Base-by-base conservation (phyloP, 1,140 invertebrate genomes). In the Semibalanus balanoides region DNA sequence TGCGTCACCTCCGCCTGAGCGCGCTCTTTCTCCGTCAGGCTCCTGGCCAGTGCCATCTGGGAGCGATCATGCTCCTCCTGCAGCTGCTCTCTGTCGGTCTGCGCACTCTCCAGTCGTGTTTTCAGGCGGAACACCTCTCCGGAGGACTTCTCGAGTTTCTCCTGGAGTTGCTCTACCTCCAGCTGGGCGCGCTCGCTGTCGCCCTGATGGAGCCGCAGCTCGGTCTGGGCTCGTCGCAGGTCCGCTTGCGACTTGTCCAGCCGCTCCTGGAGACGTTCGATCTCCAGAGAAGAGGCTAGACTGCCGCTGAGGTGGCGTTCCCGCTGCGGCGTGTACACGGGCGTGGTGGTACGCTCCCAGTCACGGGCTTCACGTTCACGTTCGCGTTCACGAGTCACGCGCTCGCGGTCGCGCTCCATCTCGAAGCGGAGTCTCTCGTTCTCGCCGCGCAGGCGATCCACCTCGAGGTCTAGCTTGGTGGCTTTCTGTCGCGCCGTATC, bases 101-200 rank as follows among this genome's bases (percentile, higher is more conserved):
- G 93, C 82, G 94, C 93, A 84, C 96, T 96, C 86, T 96, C 95
- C 80, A 97, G 85, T 82, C 94, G 91, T 22, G 94, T 94, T 84
- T 96, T 96, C 76, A 96, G 87, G 81, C 94, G 88, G 82, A 96
- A 96, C 70, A 97, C 93, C 84, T 97, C 95, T 75, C 94, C 94
- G 83, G 96, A 94, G 74, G 93, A 94, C 84, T 95, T 95, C 83
- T 95, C 93, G 72, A 94, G 83, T 82, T 96, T 96, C 82, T 96
- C 94, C 84, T 96, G 94, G 40, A 95, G 85, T 35, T 90, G 90
- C 76, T 92, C 88, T 0, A 91, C 89, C 83, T 97, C 94, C 30
- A 89, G 88, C 74, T 90, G 87, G 40, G 91, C 89, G 81, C 94
- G 88, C 80, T 97, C 94, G 78, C 92, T 93, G 81, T 96, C 94